Conservation (phyloP, 2,888 invertebrate species). For the Drosophila nr. medialis region DNA sequence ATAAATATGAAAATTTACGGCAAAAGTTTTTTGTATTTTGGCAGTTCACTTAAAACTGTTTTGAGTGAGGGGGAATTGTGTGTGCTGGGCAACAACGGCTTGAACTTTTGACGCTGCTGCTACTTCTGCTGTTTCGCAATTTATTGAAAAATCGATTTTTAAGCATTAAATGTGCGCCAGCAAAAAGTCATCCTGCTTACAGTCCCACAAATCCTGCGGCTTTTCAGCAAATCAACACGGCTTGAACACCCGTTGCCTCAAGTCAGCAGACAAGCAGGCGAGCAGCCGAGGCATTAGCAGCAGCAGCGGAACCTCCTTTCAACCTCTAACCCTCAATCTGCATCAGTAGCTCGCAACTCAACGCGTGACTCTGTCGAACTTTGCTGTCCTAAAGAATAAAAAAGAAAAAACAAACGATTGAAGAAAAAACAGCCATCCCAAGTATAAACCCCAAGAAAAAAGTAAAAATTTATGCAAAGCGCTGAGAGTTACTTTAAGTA, state of each 20-base stretch:
- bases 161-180: slow-evolving; percentile 66
- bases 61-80: slow-evolving; percentile 22
- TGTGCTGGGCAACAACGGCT: slow-evolving; percentile 57
- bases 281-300: neutral
- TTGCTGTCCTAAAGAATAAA: slow-evolving; percentile 48
- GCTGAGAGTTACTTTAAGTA: slow-evolving; percentile 75
- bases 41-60: slow-evolving; percentile 68
- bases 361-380: slow-evolving; percentile 78
- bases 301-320: slow-evolving; percentile 5
- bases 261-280: neutral
- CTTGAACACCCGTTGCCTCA: slow-evolving; percentile 51
- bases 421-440: neutral
- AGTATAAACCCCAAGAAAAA: slow-evolving; percentile 28
- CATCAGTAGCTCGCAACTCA: slow-evolving; percentile 47
- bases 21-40: slow-evolving; percentile 68
- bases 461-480: slow-evolving; percentile 76
- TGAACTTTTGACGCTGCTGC: slow-evolving; percentile 58
- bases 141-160: slow-evolving; percentile 79
- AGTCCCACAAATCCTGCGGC: slow-evolving; percentile 75
- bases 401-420: neutral
- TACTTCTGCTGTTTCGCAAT: slow-evolving; percentile 48
- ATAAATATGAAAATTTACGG: slow-evolving; percentile 81
- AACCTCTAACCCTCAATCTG: slow-evolving; percentile 20
- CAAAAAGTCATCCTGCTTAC: slow-evolving; percentile 61
- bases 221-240: slow-evolving; percentile 78